Evolutionary conservation across 2,888 invertebrate species (phyloP).

Genomic region (Chloromyia formosa): DNA sequence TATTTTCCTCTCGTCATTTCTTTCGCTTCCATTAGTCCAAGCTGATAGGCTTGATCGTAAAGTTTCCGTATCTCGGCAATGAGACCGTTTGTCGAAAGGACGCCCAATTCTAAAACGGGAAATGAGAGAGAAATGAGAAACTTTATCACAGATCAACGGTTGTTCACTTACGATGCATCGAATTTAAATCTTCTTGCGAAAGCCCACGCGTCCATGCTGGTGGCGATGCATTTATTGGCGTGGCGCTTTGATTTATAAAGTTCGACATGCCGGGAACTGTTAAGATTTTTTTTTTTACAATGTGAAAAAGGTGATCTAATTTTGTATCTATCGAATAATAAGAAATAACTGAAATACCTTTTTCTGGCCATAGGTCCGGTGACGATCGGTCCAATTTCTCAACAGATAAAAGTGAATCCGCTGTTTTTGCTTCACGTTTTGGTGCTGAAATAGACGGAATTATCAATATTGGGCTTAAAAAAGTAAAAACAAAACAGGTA

Average conservation of each 20-base stretch:
- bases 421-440: slow-evolving; percentile 57
- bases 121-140: no score
- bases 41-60: slow-evolving; percentile 92
- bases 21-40: slow-evolving; percentile 93
- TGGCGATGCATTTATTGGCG: slow-evolving; percentile 65
- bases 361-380: slow-evolving; percentile 96
- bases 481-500: no score
- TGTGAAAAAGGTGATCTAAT: neutral
- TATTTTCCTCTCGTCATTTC: slow-evolving; percentile 97
- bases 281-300: no score
- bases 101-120: slow-evolving; percentile 70
- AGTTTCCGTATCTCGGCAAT: slow-evolving; percentile 93
- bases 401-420: slow-evolving; percentile 83
- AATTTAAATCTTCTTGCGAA: slow-evolving; percentile 76
- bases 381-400: slow-evolving; percentile 95
- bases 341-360: slow-evolving; percentile 71
- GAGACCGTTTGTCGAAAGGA: slow-evolving; percentile 81
- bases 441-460: slow-evolving; percentile 34
- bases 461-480: no score
- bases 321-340: neutral
- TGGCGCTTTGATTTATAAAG: slow-evolving; percentile 76
- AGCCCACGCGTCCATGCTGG: slow-evolving; percentile 76
- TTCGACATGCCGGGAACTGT: slow-evolving; percentile 92
- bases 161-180: slow-evolving; percentile 77
- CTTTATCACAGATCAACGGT: no score